A percentile compares a stretch with the other conserved stretches of the same genome.
Conservation (phyloP, 2,888 invertebrate species). For the Scaptomyza tumidula region DNA sequence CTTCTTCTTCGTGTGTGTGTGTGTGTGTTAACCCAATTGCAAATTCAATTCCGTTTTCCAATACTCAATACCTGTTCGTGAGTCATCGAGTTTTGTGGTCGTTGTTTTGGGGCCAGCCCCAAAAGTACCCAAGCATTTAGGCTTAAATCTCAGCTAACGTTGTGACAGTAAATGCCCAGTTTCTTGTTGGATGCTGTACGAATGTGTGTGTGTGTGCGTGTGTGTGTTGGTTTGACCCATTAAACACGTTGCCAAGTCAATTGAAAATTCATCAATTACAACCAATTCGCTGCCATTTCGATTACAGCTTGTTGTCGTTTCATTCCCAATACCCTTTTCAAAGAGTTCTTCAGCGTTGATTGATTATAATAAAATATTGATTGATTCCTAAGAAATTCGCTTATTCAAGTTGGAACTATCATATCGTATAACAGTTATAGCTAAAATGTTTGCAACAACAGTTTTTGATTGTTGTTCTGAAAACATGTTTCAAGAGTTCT, state of each 20-base stretch:
- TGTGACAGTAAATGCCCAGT: slow-evolving; percentile 11
- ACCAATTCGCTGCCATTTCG: slow-evolving; percentile 22
- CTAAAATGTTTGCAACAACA: not conserved
- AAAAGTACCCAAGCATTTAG: slow-evolving; percentile 20
- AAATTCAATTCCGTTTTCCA: slow-evolving; percentile 48
- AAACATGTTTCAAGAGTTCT: too few species aligned
- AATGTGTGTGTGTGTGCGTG: slow-evolving; percentile 3
- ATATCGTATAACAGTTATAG: not conserved
- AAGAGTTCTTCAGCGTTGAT: not conserved
- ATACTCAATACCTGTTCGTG: slow-evolving; percentile 66
- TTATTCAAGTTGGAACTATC: not conserved
- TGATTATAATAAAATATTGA: not conserved
- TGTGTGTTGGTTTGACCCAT: slow-evolving; percentile 12
- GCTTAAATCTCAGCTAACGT: slow-evolving; percentile 30
- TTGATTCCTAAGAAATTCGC: not conserved
- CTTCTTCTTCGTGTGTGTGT: not conserved
- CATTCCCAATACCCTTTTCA: not conserved
- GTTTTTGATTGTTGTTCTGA: not conserved
- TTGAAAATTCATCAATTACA: slow-evolving; percentile 42
- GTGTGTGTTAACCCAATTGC: slow-evolving; percentile 39
- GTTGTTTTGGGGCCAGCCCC: slow-evolving; percentile 36
- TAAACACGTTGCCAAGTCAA: slow-evolving; percentile 27
- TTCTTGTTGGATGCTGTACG: slow-evolving; percentile 7
- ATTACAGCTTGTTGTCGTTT: not conserved
- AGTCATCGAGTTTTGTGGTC: slow-evolving; percentile 58